phyloP scores from a whole-genome alignment of 2,113 vertebrate genomes.

The Anarrhichthys ocellatus region DNA sequence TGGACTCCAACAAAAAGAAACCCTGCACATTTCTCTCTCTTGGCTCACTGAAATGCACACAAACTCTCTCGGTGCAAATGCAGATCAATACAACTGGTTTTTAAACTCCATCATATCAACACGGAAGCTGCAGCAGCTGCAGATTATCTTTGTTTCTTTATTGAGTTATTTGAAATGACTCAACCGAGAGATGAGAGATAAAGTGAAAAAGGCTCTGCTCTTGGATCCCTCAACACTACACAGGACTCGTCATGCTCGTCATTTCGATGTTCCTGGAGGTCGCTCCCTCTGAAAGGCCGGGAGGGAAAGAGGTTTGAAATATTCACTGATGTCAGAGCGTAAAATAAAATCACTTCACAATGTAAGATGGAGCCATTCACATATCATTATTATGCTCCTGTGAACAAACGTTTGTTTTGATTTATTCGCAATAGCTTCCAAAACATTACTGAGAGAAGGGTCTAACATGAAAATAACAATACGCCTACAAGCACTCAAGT shows the following conservation, averaged over 20 bases:
- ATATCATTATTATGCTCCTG: neutral
- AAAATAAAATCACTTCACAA: constrained; percentile 15
- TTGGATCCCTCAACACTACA: constrained; percentile 43
- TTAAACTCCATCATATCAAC: constrained; percentile 42
- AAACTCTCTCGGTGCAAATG: constrained; percentile 3
- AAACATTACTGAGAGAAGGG: neutral
- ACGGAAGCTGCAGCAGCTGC: constrained; percentile 25
- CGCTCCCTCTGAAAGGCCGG: constrained; percentile 40
- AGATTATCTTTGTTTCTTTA: constrained; percentile 57
- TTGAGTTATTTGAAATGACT: constrained; percentile 49
- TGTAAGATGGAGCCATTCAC: constrained; percentile 13
- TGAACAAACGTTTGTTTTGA: constrained; percentile 34
- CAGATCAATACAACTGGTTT: constrained; percentile 44
- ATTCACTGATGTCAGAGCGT: constrained; percentile 16
- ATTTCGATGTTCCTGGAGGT: constrained; percentile 63
- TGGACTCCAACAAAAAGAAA: constrained; percentile 10
- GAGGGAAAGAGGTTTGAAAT: constrained; percentile 38
- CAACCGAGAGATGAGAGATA: constrained; percentile 44
- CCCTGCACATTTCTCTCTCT: constrained; percentile 15
- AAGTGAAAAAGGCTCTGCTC: constrained; percentile 51
- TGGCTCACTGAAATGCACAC: constrained; percentile 6
- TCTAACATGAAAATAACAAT: neutral
- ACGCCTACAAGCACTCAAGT: neutral
- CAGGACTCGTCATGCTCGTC: constrained; percentile 61
- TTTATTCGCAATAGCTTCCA: neutral